Conservation (phyloP, 2,113 vertebrate genomes). For the Rissa tridactyla region DNA sequence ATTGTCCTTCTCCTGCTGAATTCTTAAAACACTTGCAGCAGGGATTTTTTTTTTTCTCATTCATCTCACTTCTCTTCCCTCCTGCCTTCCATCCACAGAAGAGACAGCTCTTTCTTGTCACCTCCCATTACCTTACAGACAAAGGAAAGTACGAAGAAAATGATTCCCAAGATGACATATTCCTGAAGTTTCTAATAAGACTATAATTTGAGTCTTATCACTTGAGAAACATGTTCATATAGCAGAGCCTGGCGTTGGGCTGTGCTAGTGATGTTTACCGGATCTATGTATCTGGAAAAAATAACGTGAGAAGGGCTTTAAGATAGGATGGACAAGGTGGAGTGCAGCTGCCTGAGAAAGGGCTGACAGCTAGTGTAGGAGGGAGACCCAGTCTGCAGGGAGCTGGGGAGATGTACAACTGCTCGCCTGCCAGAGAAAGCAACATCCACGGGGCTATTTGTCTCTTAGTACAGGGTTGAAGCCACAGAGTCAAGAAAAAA, state of each 20-base stretch:
- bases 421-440: background rate
- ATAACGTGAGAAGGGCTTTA: background rate
- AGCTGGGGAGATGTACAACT: background rate
- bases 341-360: background rate
- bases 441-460: background rate
- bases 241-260: background rate
- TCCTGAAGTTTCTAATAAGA: background rate
- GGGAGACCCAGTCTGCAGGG: background rate
- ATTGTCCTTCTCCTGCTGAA: background rate
- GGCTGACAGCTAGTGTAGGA: background rate
- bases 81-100: background rate
- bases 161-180: background rate
- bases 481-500: background rate
- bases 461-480: background rate
- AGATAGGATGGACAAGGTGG: background rate
- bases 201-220: background rate
- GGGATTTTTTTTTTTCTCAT: background rate
- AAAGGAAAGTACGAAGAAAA: background rate
- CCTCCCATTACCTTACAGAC: background rate
- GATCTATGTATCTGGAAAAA: background rate
- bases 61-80: background rate
- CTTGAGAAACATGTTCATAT: background rate
- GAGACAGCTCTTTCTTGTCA: background rate
- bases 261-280: background rate
- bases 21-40: background rate